phyloP scores from a whole-genome alignment of 2,888 invertebrate genomes.

The Tridacna crocea region DNA sequence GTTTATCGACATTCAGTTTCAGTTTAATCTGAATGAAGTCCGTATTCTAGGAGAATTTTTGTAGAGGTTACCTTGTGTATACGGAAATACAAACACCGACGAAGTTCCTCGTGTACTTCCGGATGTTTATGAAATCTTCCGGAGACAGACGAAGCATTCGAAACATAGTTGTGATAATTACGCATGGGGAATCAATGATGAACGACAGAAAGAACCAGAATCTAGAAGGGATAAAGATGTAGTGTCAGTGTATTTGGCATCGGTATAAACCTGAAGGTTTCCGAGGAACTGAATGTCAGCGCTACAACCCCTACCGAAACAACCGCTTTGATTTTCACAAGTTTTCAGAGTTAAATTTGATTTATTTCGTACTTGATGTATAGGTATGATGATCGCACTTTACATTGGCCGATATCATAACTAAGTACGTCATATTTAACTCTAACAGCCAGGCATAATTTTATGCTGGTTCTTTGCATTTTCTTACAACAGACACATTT shows the following conservation, averaged over 20 bases:
- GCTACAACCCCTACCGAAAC: constrained; percentile 61
- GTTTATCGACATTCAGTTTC: constrained; percentile 69
- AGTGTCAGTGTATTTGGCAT: constrained; percentile 68
- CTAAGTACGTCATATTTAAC: too few relatives aligned
- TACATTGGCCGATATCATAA: too few relatives aligned
- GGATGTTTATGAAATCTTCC: constrained; percentile 66
- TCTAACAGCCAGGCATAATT: too few relatives aligned
- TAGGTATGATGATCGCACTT: constrained; percentile 37
- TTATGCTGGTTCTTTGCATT: too few relatives aligned
- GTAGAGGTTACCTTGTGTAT: constrained; percentile 57
- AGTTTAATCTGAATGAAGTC: constrained; percentile 71
- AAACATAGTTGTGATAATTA: constrained; percentile 73
- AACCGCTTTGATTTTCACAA: constrained; percentile 64
- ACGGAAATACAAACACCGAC: constrained; percentile 76
- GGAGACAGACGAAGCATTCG: constrained; percentile 73
- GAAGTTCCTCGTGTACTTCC: constrained; percentile 67
- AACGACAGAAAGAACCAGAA: constrained; percentile 64
- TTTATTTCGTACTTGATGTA: constrained; percentile 51
- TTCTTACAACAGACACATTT: too few relatives aligned
- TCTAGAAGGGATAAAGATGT: constrained; percentile 47
- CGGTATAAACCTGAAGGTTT: constrained; percentile 65
- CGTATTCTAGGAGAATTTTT: constrained; percentile 60
- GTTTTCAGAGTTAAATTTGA: constrained; percentile 50
- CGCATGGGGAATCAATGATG: constrained; percentile 77
- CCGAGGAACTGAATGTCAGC: constrained; percentile 64